Base-by-base conservation (phyloP, 1,140 invertebrate genomes). In the Aphelenchoides fujianensis region DNA sequence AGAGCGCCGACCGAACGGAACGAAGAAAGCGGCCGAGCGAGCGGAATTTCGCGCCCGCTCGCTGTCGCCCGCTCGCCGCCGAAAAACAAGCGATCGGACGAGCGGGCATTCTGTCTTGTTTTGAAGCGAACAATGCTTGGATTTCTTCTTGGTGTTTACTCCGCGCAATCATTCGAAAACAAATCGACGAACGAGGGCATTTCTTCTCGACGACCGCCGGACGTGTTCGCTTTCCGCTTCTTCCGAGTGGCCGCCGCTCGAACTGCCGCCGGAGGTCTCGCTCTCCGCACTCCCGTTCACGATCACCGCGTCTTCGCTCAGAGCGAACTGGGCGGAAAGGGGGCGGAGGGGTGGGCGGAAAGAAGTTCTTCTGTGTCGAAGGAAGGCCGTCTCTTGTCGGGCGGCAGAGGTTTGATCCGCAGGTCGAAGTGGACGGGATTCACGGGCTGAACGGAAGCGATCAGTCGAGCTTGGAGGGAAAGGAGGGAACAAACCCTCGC, bases 251-350 rank as follows among this genome's bases (percentile, higher is more conserved):
- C 23, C 41, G 23, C 23, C 23, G 41, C 41, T 48, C 41, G 41
- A 16, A 16, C 12, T 48, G 12, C 23, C 41, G 23, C 41, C 41
- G 23, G 41, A 48, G 12, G 23, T 48, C 41, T 59, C 55, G 5
- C 23, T 19, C 23, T 59, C 55, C 7, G 23, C 5, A 23, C 55
- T 59, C 34, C 55, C 55, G 34, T 59, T 59, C 55, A 59, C 55
- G 28, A 59, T 5, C 28, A 59, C 55, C 5, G 23, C 19, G 5
- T 5, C 23, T 5, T 59, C 19, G 7, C 34, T 32, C 5, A 23
- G 5, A 16, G 5, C 7, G 55, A 59, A 59, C 5, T 59, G 7
- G 23, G 55, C 5, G 27, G 55, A 19, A 59, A 48, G 12, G 12
- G 41, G 12, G 41, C 41, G 41, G 41, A 48, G 12, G 55, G 5